A percentile compares a stretch with the other conserved stretches of the same genome.
Evolutionary conservation across 2,797 vertebrate species (phyloP).

Genomic region (Synaphobranchus kaupii): DNA sequence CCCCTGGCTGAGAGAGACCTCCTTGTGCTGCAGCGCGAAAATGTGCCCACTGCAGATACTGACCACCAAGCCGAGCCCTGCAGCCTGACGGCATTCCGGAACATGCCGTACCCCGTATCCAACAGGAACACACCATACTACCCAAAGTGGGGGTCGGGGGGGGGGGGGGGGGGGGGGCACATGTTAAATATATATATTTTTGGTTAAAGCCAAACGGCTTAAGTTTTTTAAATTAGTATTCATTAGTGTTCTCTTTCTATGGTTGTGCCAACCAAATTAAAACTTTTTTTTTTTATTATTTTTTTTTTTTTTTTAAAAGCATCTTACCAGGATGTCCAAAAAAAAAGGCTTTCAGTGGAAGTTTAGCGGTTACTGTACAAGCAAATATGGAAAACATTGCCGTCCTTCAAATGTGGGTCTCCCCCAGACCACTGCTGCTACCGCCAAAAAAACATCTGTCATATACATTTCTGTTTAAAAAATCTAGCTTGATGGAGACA

Average conservation of each 20-base stretch:
- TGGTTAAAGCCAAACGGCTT: not conserved
- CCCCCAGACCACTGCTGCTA: constrained; percentile 55
- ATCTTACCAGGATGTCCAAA: not conserved
- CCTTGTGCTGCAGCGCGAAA: not conserved
- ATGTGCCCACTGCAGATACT: not conserved
- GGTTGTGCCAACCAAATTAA: not conserved
- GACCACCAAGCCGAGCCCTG: not conserved
- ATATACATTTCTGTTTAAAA: constrained; percentile 57
- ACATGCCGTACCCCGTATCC: not conserved
- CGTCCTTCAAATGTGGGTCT: constrained; percentile 56
- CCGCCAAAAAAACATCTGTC: constrained; percentile 51
- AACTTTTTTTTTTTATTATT: not conserved
- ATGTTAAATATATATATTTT: not conserved
- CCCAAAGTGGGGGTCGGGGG: not conserved
- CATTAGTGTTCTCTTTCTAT: not conserved
- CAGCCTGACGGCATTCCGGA: not conserved
- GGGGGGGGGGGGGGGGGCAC: no score
- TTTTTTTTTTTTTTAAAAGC: not conserved
- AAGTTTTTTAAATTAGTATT: not conserved
- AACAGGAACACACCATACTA: not conserved
- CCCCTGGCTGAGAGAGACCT: constrained; percentile 38
- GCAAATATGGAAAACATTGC: constrained; percentile 68
- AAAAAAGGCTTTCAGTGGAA: not conserved
- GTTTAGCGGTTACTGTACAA: constrained; percentile 5
- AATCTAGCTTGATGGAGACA: constrained; percentile 37